A percentile compares a stretch with the other conserved stretches of the same genome.
Evolutionary conservation across 2,797 vertebrate species (phyloP).

Genomic region (Amniataba percoides): DNA sequence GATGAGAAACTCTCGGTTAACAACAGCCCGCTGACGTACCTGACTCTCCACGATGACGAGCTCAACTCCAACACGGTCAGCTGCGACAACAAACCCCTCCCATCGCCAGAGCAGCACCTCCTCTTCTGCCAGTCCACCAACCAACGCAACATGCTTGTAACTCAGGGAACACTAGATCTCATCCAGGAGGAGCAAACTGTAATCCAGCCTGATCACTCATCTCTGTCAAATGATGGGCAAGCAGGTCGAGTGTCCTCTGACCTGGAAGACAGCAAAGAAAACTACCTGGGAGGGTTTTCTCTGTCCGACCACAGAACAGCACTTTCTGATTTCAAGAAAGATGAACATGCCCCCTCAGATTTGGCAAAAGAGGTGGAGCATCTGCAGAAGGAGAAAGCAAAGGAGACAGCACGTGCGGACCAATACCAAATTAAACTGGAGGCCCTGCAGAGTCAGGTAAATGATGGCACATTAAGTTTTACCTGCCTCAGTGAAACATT

Average conservation of each 20-base stretch:
- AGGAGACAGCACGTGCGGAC: conserved; percentile 74
- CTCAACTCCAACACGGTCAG: conserved; percentile 62
- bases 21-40: conserved; percentile 77
- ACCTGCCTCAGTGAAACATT: background rate
- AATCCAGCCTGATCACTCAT: conserved; percentile 29
- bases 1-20: conserved; percentile 59
- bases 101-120: conserved; percentile 68
- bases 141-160: conserved; percentile 72
- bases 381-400: conserved; percentile 69
- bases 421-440: conserved; percentile 82
- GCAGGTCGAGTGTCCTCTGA: conserved; percentile 14
- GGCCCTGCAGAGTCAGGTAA: conserved; percentile 83
- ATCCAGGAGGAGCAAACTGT: conserved; percentile 57
- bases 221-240: conserved; percentile 20
- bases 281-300: conserved; percentile 13
- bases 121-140: conserved; percentile 79
- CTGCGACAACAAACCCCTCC: conserved; percentile 55
- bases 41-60: conserved; percentile 75
- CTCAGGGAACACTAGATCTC: conserved; percentile 60
- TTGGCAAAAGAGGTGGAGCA: conserved; percentile 73
- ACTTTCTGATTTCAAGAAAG: conserved; percentile 6
- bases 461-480: background rate
- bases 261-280: conserved; percentile 41
- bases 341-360: conserved; percentile 20
- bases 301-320: conserved; percentile 15